Conservation (phyloP, 1,140 invertebrate species). For the Procambarus virginalis region DNA sequence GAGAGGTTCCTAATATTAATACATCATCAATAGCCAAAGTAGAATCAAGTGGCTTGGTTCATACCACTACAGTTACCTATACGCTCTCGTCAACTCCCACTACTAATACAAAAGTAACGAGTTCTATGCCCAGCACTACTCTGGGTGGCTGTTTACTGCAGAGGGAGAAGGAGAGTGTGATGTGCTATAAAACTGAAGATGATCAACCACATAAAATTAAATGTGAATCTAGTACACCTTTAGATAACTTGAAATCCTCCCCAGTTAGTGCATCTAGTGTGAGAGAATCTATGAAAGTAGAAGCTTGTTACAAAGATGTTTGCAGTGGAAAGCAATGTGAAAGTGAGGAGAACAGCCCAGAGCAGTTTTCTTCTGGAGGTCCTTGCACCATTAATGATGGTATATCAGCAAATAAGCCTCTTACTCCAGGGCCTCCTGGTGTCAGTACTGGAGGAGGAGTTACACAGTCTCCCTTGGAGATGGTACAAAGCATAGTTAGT, state of each 20-base stretch:
- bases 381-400: slow-evolving; percentile 16
- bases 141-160: slow-evolving; percentile 40
- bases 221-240: slow-evolving; percentile 39
- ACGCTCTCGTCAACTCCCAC: slow-evolving; percentile 53
- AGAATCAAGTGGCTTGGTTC: slow-evolving; percentile 55
- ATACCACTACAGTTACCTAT: slow-evolving; percentile 63
- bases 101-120: slow-evolving; percentile 47
- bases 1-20: slow-evolving; percentile 5
- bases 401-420: slow-evolving; percentile 62
- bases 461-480: slow-evolving; percentile 84
- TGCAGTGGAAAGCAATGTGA: slow-evolving; percentile 36
- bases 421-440: slow-evolving; percentile 66
- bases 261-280: slow-evolving; percentile 29
- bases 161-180: slow-evolving; percentile 19
- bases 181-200: slow-evolving; percentile 26
- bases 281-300: slow-evolving; percentile 48
- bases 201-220: slow-evolving; percentile 40
- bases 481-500: slow-evolving; percentile 87
- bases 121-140: slow-evolving; percentile 43
- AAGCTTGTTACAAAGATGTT: slow-evolving; percentile 34
- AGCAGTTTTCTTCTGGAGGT: slow-evolving; percentile 30
- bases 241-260: slow-evolving; percentile 36
- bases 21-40: slow-evolving; percentile 42
- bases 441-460: slow-evolving; percentile 61
- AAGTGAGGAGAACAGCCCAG: slow-evolving; percentile 43